Conservation (phyloP, 2,888 invertebrate species). For the Dicranocentrus wangi region DNA sequence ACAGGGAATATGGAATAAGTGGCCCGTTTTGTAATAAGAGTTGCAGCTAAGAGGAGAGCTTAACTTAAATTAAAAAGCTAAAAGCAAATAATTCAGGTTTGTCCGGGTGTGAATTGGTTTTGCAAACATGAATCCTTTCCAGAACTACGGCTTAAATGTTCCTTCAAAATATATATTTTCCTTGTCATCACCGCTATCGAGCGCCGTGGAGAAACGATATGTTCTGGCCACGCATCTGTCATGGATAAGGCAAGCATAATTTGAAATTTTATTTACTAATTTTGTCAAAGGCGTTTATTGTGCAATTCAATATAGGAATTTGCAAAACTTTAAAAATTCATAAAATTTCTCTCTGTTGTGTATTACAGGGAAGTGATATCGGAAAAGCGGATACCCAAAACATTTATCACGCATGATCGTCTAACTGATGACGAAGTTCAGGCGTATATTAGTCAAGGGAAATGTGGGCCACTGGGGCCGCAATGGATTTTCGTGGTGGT, state of each 20-base stretch:
- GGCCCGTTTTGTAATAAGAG: too few species aligned
- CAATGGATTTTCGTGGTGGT: slow-evolving; percentile 76
- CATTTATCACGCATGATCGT: slow-evolving; percentile 75
- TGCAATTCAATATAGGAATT: too few species aligned
- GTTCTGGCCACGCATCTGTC: slow-evolving; percentile 68
- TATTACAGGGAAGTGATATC: slow-evolving; percentile 71
- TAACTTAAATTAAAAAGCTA: too few species aligned
- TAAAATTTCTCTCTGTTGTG: too few species aligned
- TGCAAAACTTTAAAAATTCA: too few species aligned
- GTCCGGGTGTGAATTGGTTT: too few species aligned
- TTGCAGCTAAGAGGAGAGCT: too few species aligned
- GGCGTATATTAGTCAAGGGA: slow-evolving; percentile 76
- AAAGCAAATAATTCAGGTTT: too few species aligned
- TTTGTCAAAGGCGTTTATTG: too few species aligned
- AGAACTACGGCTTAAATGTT: slow-evolving; percentile 56
- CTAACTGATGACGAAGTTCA: slow-evolving; percentile 77
- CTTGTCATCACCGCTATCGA: slow-evolving; percentile 11
- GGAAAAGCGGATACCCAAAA: slow-evolving; percentile 65
- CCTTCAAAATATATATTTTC: slow-evolving; percentile 57
- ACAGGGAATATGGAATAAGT: too few species aligned
- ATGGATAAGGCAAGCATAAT: slow-evolving; percentile 72
- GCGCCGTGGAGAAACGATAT: slow-evolving; percentile 53
- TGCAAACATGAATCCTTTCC: slow-evolving; percentile 55
- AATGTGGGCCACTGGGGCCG: slow-evolving; percentile 75
- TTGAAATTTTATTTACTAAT: too few species aligned